Conservation (phyloP, 2,888 invertebrate species). For the Cheilosia scutellata region DNA sequence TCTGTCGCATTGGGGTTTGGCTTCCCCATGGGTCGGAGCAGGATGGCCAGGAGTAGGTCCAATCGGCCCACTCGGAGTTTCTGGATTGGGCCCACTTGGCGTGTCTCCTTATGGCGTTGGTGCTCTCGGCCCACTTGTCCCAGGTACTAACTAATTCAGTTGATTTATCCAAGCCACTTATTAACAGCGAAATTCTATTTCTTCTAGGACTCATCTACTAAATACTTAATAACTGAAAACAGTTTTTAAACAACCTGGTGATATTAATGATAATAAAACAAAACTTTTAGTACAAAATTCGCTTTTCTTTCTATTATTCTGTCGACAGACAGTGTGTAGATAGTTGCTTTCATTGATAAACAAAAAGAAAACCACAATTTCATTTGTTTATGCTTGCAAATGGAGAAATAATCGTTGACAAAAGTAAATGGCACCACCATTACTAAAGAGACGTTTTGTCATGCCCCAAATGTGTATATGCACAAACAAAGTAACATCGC, state of each 20-base stretch:
- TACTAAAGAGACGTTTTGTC: conserved; percentile 25
- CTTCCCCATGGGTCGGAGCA: not conserved
- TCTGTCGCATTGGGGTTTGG: not conserved
- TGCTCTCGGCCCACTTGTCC: conserved; percentile 2
- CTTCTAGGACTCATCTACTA: conserved; percentile 30
- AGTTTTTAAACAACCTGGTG: conserved; percentile 57
- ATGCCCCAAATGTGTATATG: conserved; percentile 43
- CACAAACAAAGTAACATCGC: conserved; percentile 10
- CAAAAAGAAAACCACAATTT: conserved; percentile 10
- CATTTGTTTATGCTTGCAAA: conserved; percentile 27
- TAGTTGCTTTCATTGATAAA: not conserved
- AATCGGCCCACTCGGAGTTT: not conserved
- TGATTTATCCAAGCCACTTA: not conserved
- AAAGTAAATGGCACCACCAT: conserved; percentile 26
- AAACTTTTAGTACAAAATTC: conserved; percentile 48
- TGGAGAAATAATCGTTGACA: not conserved
- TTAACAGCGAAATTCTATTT: conserved; percentile 13
- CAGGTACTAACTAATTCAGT: conserved; percentile 38
- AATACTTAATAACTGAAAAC: conserved; percentile 31
- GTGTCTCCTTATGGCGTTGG: not conserved
- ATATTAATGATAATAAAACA: conserved; percentile 70
- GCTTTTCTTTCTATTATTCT: conserved; percentile 7
- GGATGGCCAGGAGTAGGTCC: not conserved
- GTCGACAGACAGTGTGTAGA: not conserved
- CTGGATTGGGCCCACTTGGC: not conserved